Base-by-base conservation (phyloP, 2,888 invertebrate genomes). In the Chymomyza fuscimana region DNA sequence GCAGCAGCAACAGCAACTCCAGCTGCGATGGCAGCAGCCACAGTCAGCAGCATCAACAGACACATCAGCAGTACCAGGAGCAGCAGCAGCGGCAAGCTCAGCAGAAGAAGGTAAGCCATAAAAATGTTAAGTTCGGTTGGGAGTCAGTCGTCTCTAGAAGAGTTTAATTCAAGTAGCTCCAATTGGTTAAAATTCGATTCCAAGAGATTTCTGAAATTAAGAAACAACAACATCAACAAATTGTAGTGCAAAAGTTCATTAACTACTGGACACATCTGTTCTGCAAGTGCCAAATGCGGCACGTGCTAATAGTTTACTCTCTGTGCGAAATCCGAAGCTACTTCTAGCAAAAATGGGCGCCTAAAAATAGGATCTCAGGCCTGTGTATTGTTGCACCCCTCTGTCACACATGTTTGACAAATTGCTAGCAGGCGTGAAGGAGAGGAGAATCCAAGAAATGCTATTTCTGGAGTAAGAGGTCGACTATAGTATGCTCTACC, bases 321-420 rank as follows among this genome's bases (percentile, higher is more conserved):
- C 12, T 4, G 12, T 46, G 10, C 12, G 12, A 46, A 29, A 32
- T 32, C 25, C 58, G 9, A 36, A 36, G 36, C 16, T 19, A 16
- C 16, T 59, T 4, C 40, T 62, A 36, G 32, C 22, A 62, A 40
- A 62, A 62, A 62, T 36, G 61, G 4, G 40, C 61, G 19, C 32
- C 61, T 62, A 36, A 46, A 62, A 62, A 62, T 62, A 62, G 19
- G 7, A 36, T 59, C 9, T 22, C 10, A 5, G 29, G 40, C 61
- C 15, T 32, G 7, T n/a, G 36, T 16, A 61, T 25, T 25, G n/a
- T 19, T 10, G 56, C 56, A 46, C 10, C 36, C 1, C 19, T 52
- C 7, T 58, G 77, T 72, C 87, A 85, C 87, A 46, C 12, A 46
- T 46, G 40, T 12, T 10, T 87, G 85, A 87, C 78, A 86, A 86